A percentile compares a stretch with the other conserved stretches of the same genome.
Evolutionary conservation across 2,888 invertebrate species (phyloP).

Genomic region (Dorcus hopei): DNA sequence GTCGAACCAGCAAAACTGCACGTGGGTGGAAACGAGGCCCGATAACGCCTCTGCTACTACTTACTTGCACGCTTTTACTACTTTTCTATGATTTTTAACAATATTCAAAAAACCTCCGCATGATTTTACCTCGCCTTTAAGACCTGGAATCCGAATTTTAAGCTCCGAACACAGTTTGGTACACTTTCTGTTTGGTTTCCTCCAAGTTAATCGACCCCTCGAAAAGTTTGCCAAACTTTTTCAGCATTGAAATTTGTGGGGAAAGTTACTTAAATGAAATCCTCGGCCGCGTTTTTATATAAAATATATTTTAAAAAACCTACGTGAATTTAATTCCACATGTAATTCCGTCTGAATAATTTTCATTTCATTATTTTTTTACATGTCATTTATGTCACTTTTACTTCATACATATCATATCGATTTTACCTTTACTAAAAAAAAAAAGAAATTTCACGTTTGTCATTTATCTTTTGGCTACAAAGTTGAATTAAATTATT

Average conservation of each 20-base stretch:
- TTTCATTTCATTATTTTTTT: too few species aligned
- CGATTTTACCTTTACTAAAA: too few species aligned
- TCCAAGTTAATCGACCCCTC: constrained; percentile 50
- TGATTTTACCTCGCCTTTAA: constrained; percentile 9
- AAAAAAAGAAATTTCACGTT: too few species aligned
- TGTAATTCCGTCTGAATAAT: too few species aligned
- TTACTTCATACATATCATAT: too few species aligned
- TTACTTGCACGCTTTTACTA: constrained; percentile 18
- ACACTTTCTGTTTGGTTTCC: constrained; percentile 46
- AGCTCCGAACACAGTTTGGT: constrained; percentile 41
- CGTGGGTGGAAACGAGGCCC: constrained; percentile 39
- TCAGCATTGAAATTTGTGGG: constrained; percentile 49
- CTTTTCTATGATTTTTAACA: constrained; percentile 10
- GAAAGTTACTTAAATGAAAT: constrained; percentile 46
- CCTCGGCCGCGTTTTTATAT: constrained; percentile 35
- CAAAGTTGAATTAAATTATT: too few species aligned
- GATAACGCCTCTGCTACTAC: constrained; percentile 40
- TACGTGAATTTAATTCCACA: neutral
- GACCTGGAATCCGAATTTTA: constrained; percentile 14
- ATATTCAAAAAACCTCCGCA: neutral
- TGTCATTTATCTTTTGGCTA: too few species aligned
- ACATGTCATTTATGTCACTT: too few species aligned
- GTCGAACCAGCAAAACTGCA: constrained; percentile 33
- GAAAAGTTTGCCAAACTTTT: constrained; percentile 48
- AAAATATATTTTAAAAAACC: constrained; percentile 1